phyloP scores from a whole-genome alignment of 1,140 invertebrate genomes.

The Lasioglossum albipes region DNA sequence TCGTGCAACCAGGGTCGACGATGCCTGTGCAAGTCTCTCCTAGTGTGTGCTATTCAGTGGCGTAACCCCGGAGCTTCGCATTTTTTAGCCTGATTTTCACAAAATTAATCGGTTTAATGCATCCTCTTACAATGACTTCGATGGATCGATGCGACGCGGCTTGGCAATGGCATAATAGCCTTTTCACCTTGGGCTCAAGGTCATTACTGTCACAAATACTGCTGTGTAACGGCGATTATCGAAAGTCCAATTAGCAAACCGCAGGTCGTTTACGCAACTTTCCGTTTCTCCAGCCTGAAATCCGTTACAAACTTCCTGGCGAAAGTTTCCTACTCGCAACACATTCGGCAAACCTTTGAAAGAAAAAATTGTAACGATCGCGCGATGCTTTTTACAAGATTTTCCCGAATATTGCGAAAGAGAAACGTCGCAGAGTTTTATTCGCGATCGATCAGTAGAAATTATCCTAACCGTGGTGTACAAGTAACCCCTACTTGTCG shows the following conservation, averaged over 20 bases:
- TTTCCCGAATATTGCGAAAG: neutral
- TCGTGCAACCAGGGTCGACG: slow-evolving; percentile 45
- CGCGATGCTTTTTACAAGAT: no score
- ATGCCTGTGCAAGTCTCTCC: slow-evolving; percentile 28
- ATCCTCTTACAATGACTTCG: neutral
- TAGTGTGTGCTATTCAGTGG: slow-evolving; percentile 51
- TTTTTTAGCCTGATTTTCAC: neutral
- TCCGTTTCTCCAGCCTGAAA: no score
- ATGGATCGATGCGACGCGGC: neutral
- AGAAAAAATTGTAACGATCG: no score
- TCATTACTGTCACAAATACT: neutral
- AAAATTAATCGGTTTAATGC: no score
- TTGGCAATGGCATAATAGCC: neutral
- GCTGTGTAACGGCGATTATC: neutral
- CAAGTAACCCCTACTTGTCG: neutral
- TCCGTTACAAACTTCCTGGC: no score
- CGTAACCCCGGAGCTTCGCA: slow-evolving; percentile 33
- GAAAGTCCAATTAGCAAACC: neutral
- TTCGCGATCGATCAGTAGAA: neutral
- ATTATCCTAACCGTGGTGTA: no score
- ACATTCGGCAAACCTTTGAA: no score
- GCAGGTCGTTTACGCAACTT: no score
- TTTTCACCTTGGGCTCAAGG: no score
- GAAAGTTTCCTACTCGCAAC: no score
- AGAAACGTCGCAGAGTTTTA: no score